Evolutionary conservation across 2,113 vertebrate genomes (phyloP), one percentile per base, ranked within the genome.

Genomic region (Vidua macroura): DNA sequence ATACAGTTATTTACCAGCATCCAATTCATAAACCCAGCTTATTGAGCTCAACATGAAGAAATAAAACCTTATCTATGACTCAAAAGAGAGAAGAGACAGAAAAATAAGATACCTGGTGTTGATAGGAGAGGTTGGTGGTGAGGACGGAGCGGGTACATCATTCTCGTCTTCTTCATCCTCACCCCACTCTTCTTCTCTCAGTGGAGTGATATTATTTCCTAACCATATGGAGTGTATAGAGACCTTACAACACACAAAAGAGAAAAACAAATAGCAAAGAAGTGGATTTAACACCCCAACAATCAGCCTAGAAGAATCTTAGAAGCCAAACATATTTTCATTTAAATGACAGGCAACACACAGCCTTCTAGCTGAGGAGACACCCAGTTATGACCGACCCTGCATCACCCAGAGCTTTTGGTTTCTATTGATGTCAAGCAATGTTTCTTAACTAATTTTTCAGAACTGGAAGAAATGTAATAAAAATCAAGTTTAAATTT

Each of bases 161-260:
- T 96, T 97, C 91, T 99, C 99, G 91, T 99, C 99, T 82, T 99
- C 99, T 91, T 99, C 99, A 97, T 99, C 99, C 72, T 99, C 99
- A 59, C 98, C 99, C 98, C 99, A 99, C 80, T 99, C 99, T 90
- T 99, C 99, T 96, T 99, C 99, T 85, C 99, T 98, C 90, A 99
- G 64, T 3, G 99, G 99, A 5, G 99, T 99, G 92, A 99, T 99
- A 93, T 98, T 99, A 97, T 99, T 99, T 73, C 99, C 99, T 66
- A 99, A 96, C 99, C 99, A 99, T 93, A 99, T 98, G 1, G 99
- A 99, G 82, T 99, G 99, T 96, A 99, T 99, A 35, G 99, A 99
- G 49, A 99, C 99, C 99, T 99, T 92, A 9, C 21, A 91, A 75
- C 33, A 51, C 59, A 37, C 10, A 20, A 13, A 33, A 52, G 39